Conservation (phyloP, 2,113 vertebrate species). For the Phasianus colchicus region DNA sequence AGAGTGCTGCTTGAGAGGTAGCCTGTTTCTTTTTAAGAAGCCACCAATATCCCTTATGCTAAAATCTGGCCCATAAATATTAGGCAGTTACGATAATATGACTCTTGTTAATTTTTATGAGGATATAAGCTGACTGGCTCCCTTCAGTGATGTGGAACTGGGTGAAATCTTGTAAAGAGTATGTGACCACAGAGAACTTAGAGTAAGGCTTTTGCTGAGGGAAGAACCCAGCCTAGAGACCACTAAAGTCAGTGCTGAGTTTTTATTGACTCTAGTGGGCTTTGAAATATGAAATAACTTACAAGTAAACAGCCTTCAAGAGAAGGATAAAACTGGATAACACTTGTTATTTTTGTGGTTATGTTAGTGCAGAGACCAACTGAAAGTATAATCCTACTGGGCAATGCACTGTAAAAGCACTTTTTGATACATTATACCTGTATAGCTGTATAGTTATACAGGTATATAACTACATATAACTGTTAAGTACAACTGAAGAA, state of each 20-base stretch:
- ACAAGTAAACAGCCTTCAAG: not conserved
- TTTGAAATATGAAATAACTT: not conserved
- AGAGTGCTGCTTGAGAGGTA: not conserved
- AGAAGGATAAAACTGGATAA: not conserved
- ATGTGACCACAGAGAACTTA: not conserved
- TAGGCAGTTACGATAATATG: not conserved
- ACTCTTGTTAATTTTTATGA: not conserved
- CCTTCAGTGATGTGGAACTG: not conserved
- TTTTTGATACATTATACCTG: not conserved
- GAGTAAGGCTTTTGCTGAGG: not conserved
- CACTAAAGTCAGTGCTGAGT: not conserved
- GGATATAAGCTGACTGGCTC: not conserved
- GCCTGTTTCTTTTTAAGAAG: not conserved
- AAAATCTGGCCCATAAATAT: not conserved
- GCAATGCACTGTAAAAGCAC: not conserved
- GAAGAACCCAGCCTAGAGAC: not conserved
- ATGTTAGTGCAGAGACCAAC: not conserved
- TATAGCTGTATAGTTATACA: not conserved
- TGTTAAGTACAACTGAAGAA: not conserved
- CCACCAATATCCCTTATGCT: not conserved
- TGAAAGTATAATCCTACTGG: not conserved
- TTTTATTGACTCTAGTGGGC: not conserved
- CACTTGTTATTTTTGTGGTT: not conserved
- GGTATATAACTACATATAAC: no score
- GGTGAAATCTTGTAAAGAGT: not conserved